Evolutionary conservation across 2,888 invertebrate species (phyloP).

Genomic region (Listrodromus nycthemerus): DNA sequence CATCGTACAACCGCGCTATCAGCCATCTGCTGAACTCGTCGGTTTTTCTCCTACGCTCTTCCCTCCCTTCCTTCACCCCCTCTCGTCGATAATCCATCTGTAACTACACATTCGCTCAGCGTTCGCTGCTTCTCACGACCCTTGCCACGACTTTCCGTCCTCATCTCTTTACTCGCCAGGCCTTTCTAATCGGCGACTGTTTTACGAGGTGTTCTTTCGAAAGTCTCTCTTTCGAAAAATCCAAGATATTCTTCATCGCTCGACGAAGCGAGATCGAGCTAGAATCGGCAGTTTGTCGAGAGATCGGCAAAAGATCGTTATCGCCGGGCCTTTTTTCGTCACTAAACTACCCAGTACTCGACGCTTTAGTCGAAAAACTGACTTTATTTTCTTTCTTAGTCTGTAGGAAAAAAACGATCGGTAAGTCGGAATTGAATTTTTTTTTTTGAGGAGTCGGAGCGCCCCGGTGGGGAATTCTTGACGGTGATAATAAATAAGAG

Average conservation of each 20-base stretch:
- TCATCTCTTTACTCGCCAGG: neutral
- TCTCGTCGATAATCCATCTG: conserved; percentile 34
- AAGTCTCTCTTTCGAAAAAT: neutral
- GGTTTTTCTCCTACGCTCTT: conserved; percentile 3
- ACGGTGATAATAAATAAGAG: neutral
- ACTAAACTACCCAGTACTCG: too few relatives aligned
- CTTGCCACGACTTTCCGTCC: conserved; percentile 16
- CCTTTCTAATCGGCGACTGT: neutral
- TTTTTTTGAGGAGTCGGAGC: too few relatives aligned
- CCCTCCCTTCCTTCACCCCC: neutral
- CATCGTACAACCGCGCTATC: conserved; percentile 62
- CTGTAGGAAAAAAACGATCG: too few relatives aligned
- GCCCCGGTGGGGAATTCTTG: too few relatives aligned
- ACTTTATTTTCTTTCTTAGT: too few relatives aligned
- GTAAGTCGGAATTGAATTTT: too few relatives aligned
- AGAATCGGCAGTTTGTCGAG: neutral
- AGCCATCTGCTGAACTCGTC: conserved; percentile 61
- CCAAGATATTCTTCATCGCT: neutral
- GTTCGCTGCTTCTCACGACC: conserved; percentile 45
- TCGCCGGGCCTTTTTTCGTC: neutral
- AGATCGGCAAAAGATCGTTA: neutral
- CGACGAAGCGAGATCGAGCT: neutral
- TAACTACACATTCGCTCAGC: conserved; percentile 4
- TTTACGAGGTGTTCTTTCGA: neutral
- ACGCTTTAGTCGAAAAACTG: too few relatives aligned